Base-by-base conservation (phyloP, 2,888 invertebrate species). In the Argyresthia albistria region DNA sequence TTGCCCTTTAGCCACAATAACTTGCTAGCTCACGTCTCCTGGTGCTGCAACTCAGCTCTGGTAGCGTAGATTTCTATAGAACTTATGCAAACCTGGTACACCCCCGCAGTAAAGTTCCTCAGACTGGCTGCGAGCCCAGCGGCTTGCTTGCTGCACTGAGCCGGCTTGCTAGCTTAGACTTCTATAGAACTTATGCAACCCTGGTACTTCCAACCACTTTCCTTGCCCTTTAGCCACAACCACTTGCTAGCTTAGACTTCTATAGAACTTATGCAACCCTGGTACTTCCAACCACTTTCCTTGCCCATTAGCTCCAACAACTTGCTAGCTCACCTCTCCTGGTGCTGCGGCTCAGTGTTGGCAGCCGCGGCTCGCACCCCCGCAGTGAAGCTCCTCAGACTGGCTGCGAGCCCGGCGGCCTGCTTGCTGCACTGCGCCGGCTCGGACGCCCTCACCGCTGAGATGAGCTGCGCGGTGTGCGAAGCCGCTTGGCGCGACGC, bases 361-460 rank as follows among this genome's bases (percentile, higher is more conserved):
- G 95, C 93, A 7, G 93, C 93, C 8, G 95, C 93, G 8, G 94
- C 96, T 36, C 97, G 88, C 1, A 95, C 91, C 6, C 93, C 93
- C 49, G 89, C 89, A 8, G 92, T 91, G 61, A 96, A 90, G 59
- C 93, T 92, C 37, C 92, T 89, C 51, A 97, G 81, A 6, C 93
- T 91, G 58, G 92, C 89, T 0, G 96, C 95, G 0, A 95, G 94
- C 62, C 95, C 95, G 35, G 93, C 88, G 0, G 95, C 95, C 1
- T 95, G 95, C 58, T 93, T 92, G 4, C 93, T 94, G 0, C 94
- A 62, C 64, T 94, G 95, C 61, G 90, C 91, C 55, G 93, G 91
- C 73, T 96, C 95, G 4, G 93, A 93, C 73, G 93, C 94, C 10
- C 94, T 90, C 14, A 95, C 95, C 0, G 95, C 95, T 12, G 96